Conservation (phyloP, 1,140 invertebrate species). For the Capitella teleta region DNA sequence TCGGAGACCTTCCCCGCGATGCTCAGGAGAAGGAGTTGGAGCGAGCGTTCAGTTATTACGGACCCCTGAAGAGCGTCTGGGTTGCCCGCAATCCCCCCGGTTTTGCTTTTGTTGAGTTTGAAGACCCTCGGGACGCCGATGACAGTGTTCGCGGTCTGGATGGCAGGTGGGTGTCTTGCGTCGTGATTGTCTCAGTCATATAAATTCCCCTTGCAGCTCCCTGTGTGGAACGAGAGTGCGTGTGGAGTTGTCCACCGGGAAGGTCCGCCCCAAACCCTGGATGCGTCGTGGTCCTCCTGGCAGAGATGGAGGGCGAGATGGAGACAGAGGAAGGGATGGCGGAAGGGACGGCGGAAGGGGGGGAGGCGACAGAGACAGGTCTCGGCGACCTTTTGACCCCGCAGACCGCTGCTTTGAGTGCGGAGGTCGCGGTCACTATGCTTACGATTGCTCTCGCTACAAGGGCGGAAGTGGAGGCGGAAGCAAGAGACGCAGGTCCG, state of each 20-base stretch:
- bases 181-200: background rate
- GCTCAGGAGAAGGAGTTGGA: conserved; percentile 41
- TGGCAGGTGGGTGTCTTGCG: conserved; percentile 49
- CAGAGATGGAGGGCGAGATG: conserved; percentile 47
- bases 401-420: conserved; percentile 86
- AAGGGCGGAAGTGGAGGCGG: conserved; percentile 7
- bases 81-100: conserved; percentile 72
- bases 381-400: conserved; percentile 54
- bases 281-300: conserved; percentile 31
- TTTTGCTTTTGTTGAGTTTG: conserved; percentile 94
- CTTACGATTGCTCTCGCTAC: conserved; percentile 58
- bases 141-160: conserved; percentile 87
- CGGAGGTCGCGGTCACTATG: conserved; percentile 81
- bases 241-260: conserved; percentile 83
- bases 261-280: conserved; percentile 41
- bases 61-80: conserved; percentile 85
- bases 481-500: conserved; percentile 2
- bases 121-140: conserved; percentile 85
- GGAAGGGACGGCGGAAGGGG: conserved; percentile 57
- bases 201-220: conserved; percentile 46
- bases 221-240: conserved; percentile 79
- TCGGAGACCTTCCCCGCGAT: conserved; percentile 66
- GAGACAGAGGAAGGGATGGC: conserved; percentile 62
- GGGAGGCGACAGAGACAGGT: conserved; percentile 70
- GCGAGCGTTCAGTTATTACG: conserved; percentile 88